Evolutionary conservation across 2,113 vertebrate genomes (phyloP).

Genomic region (Pseudopipra pipra): DNA sequence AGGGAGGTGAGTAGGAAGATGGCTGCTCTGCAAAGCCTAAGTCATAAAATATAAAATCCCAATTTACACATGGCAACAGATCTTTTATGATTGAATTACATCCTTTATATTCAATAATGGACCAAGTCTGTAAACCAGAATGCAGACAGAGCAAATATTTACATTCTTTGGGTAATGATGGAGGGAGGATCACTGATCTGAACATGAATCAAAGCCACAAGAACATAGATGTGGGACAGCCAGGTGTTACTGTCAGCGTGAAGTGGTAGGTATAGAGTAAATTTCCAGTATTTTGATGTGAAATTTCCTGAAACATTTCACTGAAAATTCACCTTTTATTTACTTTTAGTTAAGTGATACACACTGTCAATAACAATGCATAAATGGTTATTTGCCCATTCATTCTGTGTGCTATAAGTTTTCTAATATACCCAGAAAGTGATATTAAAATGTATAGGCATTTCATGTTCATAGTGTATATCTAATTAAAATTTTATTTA

Average conservation of each 20-base stretch:
- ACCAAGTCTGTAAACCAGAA: slow-evolving; percentile 64
- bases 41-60: slow-evolving; percentile 63
- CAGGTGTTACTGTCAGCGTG: slow-evolving; percentile 49
- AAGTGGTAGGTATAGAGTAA: slow-evolving; percentile 12
- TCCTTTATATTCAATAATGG: slow-evolving; percentile 38
- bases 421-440: background rate
- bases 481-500: background rate
- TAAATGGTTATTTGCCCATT: background rate
- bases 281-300: slow-evolving; percentile 62
- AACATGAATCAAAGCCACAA: slow-evolving; percentile 64
- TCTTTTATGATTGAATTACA: slow-evolving; percentile 46
- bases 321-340: background rate
- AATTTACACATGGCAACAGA: slow-evolving; percentile 38
- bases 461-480: background rate
- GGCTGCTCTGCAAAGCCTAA: slow-evolving; percentile 36
- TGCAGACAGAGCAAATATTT: slow-evolving; percentile 75
- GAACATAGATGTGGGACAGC: slow-evolving; percentile 61
- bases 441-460: background rate
- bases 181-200: slow-evolving; percentile 39
- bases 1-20: slow-evolving; percentile 5
- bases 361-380: background rate
- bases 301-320: slow-evolving; percentile 26
- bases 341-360: background rate
- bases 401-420: background rate
- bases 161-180: slow-evolving; percentile 57